Conservation (phyloP, 1,140 invertebrate species). For the Oryctes rhinoceros region DNA sequence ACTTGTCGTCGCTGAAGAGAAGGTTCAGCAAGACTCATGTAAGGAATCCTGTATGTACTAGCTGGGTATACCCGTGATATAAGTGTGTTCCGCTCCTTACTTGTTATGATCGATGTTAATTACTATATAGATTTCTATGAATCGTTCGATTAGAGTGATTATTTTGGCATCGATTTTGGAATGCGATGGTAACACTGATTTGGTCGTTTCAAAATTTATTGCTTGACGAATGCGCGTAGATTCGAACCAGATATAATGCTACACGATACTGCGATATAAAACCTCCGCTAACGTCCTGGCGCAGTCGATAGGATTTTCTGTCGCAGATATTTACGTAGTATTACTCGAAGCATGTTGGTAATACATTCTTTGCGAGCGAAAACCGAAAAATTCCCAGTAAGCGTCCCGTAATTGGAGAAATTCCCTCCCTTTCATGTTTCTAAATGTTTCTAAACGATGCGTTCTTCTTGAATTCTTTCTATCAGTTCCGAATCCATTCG, state of each 20-base stretch:
- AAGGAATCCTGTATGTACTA: conserved; percentile 62
- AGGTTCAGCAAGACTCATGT: conserved; percentile 81
- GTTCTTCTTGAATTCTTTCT: conserved; percentile 47
- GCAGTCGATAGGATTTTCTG: too few species aligned
- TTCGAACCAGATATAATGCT: neutral
- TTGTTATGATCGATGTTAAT: conserved; percentile 11
- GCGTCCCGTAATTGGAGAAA: neutral
- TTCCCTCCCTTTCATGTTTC: neutral
- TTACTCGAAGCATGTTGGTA: conserved; percentile 17
- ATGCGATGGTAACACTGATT: neutral
- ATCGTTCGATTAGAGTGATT: neutral
- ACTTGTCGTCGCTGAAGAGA: conserved; percentile 79
- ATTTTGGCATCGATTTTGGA: neutral
- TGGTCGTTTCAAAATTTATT: neutral
- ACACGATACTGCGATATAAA: neutral
- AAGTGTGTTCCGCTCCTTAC: conserved; percentile 4
- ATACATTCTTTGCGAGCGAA: neutral
- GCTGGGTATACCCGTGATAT: conserved; percentile 11
- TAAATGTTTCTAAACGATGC: conserved; percentile 17
- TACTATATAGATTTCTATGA: neutral
- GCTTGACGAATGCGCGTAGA: conserved; percentile 18
- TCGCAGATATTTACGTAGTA: neutral
- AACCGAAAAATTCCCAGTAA: neutral
- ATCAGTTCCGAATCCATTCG: conserved; percentile 57
- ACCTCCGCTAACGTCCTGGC: neutral